These are phyloP conservation scores for Thymelicus lineola DNA, from an alignment of 2,888 invertebrate genomes.

Conservation along the genomic window DNA sequence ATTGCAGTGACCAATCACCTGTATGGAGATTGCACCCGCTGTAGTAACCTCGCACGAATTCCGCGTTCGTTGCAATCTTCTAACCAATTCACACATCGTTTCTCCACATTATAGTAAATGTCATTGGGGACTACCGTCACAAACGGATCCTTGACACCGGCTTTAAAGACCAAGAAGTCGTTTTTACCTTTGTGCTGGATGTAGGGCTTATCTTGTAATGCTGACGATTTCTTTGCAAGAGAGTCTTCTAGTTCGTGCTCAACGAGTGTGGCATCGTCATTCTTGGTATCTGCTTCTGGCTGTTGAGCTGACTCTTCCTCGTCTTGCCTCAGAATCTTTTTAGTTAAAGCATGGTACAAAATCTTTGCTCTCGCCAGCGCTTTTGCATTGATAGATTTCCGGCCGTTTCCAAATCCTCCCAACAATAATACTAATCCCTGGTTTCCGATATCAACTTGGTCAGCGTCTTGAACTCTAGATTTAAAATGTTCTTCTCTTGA, in stretches of 20 bases:
- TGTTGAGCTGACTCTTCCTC: background rate
- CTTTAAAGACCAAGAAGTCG: slow-evolving; percentile 65
- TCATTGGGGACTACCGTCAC: slow-evolving; percentile 69
- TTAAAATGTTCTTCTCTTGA: background rate
- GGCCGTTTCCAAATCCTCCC: background rate
- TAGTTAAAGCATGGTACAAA: slow-evolving; percentile 12
- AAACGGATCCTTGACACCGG: slow-evolving; percentile 53
- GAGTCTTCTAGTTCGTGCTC: slow-evolving; percentile 58
- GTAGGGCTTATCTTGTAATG: slow-evolving; percentile 55
- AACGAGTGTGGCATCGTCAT: slow-evolving; percentile 36
- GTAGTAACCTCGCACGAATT: slow-evolving; percentile 56
- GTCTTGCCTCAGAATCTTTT: slow-evolving; percentile 10
- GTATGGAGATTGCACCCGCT: slow-evolving; percentile 52
- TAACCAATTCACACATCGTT: slow-evolving; percentile 73
- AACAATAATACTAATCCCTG: background rate
- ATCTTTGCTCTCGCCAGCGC: background rate
- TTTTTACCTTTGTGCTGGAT: slow-evolving; percentile 59
- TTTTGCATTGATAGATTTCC: background rate
- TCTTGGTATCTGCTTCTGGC: background rate
- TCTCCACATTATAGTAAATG: slow-evolving; percentile 66
- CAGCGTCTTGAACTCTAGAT: background rate
- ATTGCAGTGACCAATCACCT: background rate
- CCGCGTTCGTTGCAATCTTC: slow-evolving; percentile 69
- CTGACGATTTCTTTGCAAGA: slow-evolving; percentile 51
- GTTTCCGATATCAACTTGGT: background rate